These are phyloP conservation scores for Henricia sp. DNA, from an alignment of 53 echinoderm and acorn worm genomes.

Conservation along the genomic window DNA sequence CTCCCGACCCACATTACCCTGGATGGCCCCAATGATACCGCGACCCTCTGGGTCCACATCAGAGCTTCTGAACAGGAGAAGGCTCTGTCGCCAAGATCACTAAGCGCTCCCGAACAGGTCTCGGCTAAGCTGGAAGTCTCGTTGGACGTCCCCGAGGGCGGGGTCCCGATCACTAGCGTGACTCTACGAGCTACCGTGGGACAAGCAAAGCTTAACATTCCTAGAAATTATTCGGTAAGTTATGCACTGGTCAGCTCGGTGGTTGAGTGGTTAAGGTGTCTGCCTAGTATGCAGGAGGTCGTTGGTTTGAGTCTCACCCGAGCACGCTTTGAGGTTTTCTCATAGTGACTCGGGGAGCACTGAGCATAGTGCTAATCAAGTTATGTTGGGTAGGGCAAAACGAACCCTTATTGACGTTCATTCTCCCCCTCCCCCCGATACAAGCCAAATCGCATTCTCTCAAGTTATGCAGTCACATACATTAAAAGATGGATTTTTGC, in stretches of 20 bases:
- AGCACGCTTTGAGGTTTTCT: background rate
- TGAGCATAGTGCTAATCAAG: no score
- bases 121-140: constrained; percentile 76
- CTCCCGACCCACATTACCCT: constrained; percentile 45
- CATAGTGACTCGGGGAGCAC: no score
- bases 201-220: constrained; percentile 79
- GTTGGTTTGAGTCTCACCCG: no score
- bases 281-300: no score
- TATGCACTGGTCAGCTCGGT: background rate
- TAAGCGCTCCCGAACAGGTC: constrained; percentile 67
- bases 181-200: constrained; percentile 74
- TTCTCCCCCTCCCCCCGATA: no score
- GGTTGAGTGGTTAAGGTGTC: no score
- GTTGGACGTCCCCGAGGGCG: constrained; percentile 82
- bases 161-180: constrained; percentile 66
- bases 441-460: no score
- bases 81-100: constrained; percentile 8
- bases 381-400: no score
- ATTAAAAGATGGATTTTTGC: no score
- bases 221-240: constrained; percentile 72
- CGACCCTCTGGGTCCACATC: constrained; percentile 77
- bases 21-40: constrained; percentile 41
- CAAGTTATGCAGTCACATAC: no score
- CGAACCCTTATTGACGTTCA: no score
- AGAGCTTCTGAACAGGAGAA: constrained; percentile 43